phyloP scores from a whole-genome alignment of 2,113 vertebrate genomes.

The Zosterops hypoxanthus region DNA sequence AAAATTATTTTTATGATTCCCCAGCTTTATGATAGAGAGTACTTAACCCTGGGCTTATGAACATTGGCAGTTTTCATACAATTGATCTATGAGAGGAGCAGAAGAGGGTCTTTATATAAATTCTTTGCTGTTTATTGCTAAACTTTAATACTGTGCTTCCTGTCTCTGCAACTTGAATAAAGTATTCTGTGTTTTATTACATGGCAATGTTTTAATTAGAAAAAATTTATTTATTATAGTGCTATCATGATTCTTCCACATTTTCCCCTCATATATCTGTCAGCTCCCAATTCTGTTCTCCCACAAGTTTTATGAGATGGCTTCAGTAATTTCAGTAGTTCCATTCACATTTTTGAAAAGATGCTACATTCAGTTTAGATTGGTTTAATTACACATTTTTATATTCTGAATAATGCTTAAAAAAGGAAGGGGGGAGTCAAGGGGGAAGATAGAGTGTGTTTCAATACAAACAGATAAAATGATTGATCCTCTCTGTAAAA shows the following conservation, averaged over 20 bases:
- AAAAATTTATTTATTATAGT: not conserved
- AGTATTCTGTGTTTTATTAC: not conserved
- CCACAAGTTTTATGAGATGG: not conserved
- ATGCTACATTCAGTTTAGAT: not conserved
- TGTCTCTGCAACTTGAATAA: not conserved
- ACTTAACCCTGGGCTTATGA: not conserved
- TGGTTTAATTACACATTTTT: not conserved
- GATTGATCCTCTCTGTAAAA: not conserved
- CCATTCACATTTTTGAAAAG: not conserved
- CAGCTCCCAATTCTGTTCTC: not conserved
- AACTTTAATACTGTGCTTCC: not conserved
- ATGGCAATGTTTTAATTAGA: not conserved
- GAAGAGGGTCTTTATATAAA: not conserved
- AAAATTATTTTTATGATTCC: not conserved
- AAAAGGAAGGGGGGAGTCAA: not conserved
- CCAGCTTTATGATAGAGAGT: not conserved
- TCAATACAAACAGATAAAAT: not conserved
- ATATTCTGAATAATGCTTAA: not conserved
- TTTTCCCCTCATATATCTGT: not conserved
- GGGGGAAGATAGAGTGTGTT: not conserved
- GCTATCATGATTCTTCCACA: rapidly evolving
- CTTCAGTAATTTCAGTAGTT: not conserved
- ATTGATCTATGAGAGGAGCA: not conserved
- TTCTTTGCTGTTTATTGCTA: not conserved
- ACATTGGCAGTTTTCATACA: not conserved